Percentiles rank a stretch among this genome's conserved stretches.
These are phyloP conservation scores for Enteromius viviparus DNA, from an alignment of 2,797 vertebrate genomes.

Conservation along the genomic window DNA sequence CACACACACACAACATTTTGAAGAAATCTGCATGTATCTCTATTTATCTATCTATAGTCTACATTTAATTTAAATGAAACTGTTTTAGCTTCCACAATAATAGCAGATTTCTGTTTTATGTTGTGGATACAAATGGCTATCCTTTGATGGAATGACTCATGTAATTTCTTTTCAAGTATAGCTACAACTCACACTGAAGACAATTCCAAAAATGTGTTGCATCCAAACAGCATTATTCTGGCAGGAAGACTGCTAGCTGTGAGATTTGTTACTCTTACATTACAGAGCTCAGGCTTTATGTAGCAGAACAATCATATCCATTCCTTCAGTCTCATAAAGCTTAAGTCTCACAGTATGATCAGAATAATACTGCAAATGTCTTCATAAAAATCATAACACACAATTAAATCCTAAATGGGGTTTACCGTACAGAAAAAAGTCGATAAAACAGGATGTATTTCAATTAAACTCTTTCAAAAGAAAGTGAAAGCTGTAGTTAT, in stretches of 20 bases:
- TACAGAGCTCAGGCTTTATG: conserved; percentile 45
- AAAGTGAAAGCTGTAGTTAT: neutral
- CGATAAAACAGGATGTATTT: conserved; percentile 22
- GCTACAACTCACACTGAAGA: conserved; percentile 31
- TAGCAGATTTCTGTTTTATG: neutral
- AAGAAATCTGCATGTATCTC: no score
- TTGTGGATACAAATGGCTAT: neutral
- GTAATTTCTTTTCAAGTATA: conserved; percentile 15
- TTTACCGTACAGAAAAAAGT: conserved; percentile 5
- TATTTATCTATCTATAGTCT: no score
- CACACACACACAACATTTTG: no score
- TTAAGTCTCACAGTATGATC: conserved; percentile 13
- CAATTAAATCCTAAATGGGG: conserved; percentile 21
- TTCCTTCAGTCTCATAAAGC: conserved; percentile 45
- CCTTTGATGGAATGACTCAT: neutral
- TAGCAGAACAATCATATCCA: conserved; percentile 44
- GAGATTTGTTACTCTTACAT: conserved; percentile 47
- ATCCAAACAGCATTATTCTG: conserved; percentile 17
- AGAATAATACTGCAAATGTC: conserved; percentile 11
- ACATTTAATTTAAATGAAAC: neutral
- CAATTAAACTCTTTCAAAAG: conserved; percentile 17
- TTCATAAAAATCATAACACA: conserved; percentile 33
- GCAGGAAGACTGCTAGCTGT: conserved; percentile 1
- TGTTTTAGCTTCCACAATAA: neutral
- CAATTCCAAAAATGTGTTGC: conserved; percentile 24